Base-by-base conservation (phyloP, 2,888 invertebrate species). In the Hypsopygia costalis region DNA sequence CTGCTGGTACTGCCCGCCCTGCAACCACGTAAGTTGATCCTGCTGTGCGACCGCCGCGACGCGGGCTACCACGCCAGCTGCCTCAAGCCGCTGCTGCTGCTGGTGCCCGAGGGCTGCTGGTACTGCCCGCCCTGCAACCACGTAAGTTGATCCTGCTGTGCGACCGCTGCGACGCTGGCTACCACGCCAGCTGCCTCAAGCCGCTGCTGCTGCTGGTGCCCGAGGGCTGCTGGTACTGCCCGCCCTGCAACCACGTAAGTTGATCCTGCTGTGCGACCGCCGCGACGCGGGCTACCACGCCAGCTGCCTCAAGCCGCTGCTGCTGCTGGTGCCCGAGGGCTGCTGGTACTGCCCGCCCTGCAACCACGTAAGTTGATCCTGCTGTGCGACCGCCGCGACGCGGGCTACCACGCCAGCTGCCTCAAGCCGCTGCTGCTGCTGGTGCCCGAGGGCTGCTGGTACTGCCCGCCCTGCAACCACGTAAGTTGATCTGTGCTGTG, bases 341-440 rank as follows among this genome's bases (percentile, higher is more conserved):
- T 96, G 98, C 77, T 99, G 99, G 99, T 97, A 93, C 82, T 99
- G 99, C 79, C 99, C 99, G 22, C 95, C 96, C 0, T 99, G 99
- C 81, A 96, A 97, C 77, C 99, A 99, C 81, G 96, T 95, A 62
- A 99, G 80, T 98, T 97, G 97, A 97, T 99, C 62, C 86, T 99
- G 39, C 86, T 99, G 29, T 99, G 99, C 72, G 99, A 99, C 86
- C 91, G 91, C 51, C 99, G 99, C 78, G 98, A 99, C 79, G 93
- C 91, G 47, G 98, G 98, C n/a, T 98, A 97, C 93, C 99, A 99
- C 89, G 98, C 97, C 46, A 96, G 96, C 31, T 99, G 99, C 69
- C 91, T 99, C 28, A 92, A 95, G 47, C 99, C 99, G 0, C 93
- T 97, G 43, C 91, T 99, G 30, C 93, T 98, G 83, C 92, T 96